Evolutionary conservation across 2,888 invertebrate species (phyloP), one percentile per base, ranked within the genome.

Genomic region (Apotomis betuletana): DNA sequence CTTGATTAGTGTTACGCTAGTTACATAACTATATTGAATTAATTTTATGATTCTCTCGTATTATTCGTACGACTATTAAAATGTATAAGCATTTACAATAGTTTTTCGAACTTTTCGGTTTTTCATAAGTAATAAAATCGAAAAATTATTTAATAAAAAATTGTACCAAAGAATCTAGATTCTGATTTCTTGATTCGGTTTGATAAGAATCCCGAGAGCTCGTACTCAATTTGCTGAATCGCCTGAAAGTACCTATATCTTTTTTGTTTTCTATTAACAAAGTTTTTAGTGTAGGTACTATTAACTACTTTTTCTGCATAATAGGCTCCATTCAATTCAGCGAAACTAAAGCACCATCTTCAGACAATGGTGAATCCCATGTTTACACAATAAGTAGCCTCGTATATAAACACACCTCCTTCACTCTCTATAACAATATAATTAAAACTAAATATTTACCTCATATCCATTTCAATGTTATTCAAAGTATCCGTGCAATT

Each of bases 391-490:
- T 52, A 46, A 15, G 5, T 13, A 49, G 44, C 44, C 36, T 27
- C 6, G 27, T 5, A 69, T 36, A 60, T 15, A 51, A 55, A 41
- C 12, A 36, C 65, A 15, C 60, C 60, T 61, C 57, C 1, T n/a
- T 58, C 38, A 1, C 5, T 58, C 12, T 36, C n/a, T 27, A 36
- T 46, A 54, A 62, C 41, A 64, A 60, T 38, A 12, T 4, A 52
- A 64, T 36, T 13, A 51, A 60, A 52, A 46, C 46, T 74, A 76
- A 73, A 85, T 83, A 84, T 80, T 88, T 86, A 91, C 91, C 91
- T 90, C 86, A 89, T 90, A 82, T 89, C 80, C 83, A 84, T 84
- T 78, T 79, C 73, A 70, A 77, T 76, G 75, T 80, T 80, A 79
- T 62, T 54, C 78, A 82, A 77, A 75, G 44, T 80, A 80, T 85